phyloP scores from a whole-genome alignment of 2,113 vertebrate genomes.

The Tragelaphus imberbis region DNA sequence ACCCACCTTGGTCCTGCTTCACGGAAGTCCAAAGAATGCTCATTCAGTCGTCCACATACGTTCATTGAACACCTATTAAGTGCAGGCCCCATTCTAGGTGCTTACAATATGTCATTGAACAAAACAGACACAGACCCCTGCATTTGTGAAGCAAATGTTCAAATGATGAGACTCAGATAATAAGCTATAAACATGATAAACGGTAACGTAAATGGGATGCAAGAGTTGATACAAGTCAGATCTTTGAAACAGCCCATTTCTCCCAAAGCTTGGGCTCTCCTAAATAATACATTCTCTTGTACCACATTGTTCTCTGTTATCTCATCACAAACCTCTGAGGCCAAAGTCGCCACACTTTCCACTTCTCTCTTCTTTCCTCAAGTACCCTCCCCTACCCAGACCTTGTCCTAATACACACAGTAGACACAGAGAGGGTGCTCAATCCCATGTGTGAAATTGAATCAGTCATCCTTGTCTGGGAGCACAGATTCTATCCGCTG shows the following conservation, averaged over 20 bases:
- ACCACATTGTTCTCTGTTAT: not conserved
- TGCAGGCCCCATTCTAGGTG: not conserved
- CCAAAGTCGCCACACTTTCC: too few relatives aligned
- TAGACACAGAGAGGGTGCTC: not conserved
- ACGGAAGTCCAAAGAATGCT: not conserved
- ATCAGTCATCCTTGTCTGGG: not conserved
- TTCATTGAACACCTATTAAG: not conserved
- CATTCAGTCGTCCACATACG: not conserved
- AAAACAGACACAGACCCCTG: not conserved
- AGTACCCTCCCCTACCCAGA: not conserved
- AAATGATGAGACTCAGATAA: not conserved
- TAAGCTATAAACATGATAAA: not conserved
- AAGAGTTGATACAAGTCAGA: not conserved
- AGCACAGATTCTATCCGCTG: not conserved
- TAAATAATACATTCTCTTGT: accelerated
- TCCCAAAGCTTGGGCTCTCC: not conserved
- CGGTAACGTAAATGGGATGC: not conserved
- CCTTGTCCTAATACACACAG: too few relatives aligned
- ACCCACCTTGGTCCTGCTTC: not conserved
- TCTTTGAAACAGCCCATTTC: not conserved
- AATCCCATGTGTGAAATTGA: not conserved
- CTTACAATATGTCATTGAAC: not conserved
- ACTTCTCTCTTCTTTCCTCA: not conserved
- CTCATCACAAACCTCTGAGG: not conserved
- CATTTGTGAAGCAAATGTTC: too few relatives aligned